phyloP scores from a whole-genome alignment of 2,797 vertebrate genomes.

The Poliocrania exsul region DNA sequence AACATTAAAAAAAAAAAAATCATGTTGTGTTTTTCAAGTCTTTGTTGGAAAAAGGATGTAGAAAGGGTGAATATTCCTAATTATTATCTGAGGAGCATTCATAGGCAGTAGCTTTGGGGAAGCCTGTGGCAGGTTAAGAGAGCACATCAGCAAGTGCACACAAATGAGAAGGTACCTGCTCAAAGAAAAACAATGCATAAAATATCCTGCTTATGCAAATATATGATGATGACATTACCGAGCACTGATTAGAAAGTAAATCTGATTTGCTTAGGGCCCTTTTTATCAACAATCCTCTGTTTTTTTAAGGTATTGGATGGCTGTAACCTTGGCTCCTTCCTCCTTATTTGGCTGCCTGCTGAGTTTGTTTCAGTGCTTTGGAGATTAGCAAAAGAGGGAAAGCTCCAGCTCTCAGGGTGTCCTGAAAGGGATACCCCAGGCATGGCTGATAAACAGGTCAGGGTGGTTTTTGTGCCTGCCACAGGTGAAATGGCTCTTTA shows the following conservation, averaged over 20 bases:
- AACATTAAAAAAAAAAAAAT: not conserved
- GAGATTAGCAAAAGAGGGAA: not conserved
- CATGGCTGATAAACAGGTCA: not conserved
- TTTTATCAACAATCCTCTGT: not conserved
- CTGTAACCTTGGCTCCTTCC: not conserved
- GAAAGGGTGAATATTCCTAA: slow-evolving; percentile 28
- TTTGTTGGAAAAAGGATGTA: not conserved
- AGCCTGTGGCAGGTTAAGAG: slow-evolving; percentile 37
- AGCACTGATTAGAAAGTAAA: slow-evolving; percentile 52
- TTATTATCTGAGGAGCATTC: slow-evolving; percentile 32
- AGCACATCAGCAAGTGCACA: not conserved
- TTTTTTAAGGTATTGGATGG: not conserved
- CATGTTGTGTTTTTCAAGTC: not conserved
- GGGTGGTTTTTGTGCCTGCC: not conserved
- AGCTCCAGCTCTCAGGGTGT: not conserved
- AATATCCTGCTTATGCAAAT: slow-evolving; percentile 35
- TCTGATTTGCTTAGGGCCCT: not conserved
- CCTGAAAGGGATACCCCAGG: not conserved
- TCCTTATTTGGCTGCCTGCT: not conserved
- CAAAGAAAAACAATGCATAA: slow-evolving; percentile 36
- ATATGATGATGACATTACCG: slow-evolving; percentile 47
- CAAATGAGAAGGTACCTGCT: slow-evolving; percentile 4
- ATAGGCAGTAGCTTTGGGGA: slow-evolving; percentile 53
- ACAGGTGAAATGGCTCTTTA: not conserved
- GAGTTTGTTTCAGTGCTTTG: not conserved